Percentiles rank a stretch among this genome's conserved stretches.
Evolutionary conservation across 2,888 invertebrate species (phyloP).

Genomic region (Lasioglossum vierecki): DNA sequence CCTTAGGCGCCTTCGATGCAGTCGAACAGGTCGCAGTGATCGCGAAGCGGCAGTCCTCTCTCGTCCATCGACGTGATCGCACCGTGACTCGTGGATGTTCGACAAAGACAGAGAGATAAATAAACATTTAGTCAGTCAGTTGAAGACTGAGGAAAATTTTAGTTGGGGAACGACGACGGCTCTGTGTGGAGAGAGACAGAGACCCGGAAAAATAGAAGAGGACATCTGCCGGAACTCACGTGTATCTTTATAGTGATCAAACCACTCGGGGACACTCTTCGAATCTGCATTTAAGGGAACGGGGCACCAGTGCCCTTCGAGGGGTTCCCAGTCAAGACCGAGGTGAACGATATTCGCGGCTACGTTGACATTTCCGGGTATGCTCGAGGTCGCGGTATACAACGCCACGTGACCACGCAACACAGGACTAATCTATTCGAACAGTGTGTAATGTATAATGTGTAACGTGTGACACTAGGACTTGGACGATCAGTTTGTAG

Average conservation of each 20-base stretch:
- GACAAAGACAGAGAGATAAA: conserved; percentile 64
- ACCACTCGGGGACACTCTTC: conserved; percentile 32
- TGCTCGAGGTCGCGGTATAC: conserved; percentile 1
- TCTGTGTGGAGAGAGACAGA: conserved; percentile 1
- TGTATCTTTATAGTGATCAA: conserved; percentile 35
- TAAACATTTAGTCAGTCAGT: conserved; percentile 21
- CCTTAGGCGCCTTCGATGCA: conserved; percentile 70
- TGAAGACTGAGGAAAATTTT: conserved; percentile 18
- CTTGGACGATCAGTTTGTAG: conserved; percentile 47
- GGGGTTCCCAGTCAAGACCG: conserved; percentile 13
- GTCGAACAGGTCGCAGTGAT: conserved; percentile 81
- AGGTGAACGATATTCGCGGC: conserved; percentile 8
- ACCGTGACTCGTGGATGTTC: conserved; percentile 78
- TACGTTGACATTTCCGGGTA: background rate
- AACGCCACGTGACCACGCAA: conserved; percentile 52
- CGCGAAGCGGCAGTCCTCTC: conserved; percentile 82
- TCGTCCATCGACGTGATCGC: conserved; percentile 83
- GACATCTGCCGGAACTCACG: conserved; percentile 8
- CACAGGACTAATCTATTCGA: conserved; percentile 13
- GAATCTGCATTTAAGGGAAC: conserved; percentile 43
- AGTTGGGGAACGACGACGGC: conserved; percentile 28
- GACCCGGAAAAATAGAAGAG: background rate
- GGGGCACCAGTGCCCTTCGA: conserved; percentile 23
- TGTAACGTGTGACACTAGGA: conserved; percentile 55
- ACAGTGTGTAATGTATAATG: conserved; percentile 50